Evolutionary conservation across 2,113 vertebrate species (phyloP).

Genomic region (Colossoma macropomum): DNA sequence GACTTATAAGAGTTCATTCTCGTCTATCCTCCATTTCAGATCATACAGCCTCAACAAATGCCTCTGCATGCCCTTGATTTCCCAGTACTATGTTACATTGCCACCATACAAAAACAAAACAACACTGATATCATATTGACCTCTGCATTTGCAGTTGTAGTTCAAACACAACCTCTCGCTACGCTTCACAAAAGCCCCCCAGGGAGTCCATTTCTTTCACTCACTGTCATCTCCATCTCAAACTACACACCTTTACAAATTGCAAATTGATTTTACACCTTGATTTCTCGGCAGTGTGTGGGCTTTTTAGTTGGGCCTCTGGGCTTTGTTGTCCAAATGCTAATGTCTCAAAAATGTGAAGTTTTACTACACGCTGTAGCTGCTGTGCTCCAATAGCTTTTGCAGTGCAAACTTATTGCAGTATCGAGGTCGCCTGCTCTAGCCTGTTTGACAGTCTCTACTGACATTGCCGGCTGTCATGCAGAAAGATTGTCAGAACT

Average conservation of each 20-base stretch:
- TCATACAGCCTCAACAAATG: too few relatives aligned
- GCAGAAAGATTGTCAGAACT: slow-evolving; percentile 43
- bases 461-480: slow-evolving; percentile 8
- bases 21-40: too few relatives aligned
- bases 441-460: slow-evolving; percentile 21
- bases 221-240: slow-evolving; percentile 54
- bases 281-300: background rate
- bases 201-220: background rate
- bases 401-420: background rate
- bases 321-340: slow-evolving; percentile 29
- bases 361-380: background rate
- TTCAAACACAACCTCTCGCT: background rate
- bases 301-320: background rate
- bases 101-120: slow-evolving; percentile 64
- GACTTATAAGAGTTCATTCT: too few relatives aligned
- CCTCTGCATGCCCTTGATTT: background rate
- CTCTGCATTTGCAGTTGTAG: background rate
- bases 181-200: background rate
- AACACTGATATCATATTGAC: background rate
- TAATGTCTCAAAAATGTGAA: slow-evolving; percentile 7
- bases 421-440: background rate
- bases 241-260: slow-evolving; percentile 27
- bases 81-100: background rate
- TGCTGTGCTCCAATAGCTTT: too few relatives aligned
- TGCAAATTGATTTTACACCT: background rate